Percentiles rank a stretch among this genome's conserved stretches.
These are phyloP conservation scores for Caenorhabditis wallacei DNA, from an alignment of 2,888 invertebrate genomes.

Conservation along the genomic window DNA sequence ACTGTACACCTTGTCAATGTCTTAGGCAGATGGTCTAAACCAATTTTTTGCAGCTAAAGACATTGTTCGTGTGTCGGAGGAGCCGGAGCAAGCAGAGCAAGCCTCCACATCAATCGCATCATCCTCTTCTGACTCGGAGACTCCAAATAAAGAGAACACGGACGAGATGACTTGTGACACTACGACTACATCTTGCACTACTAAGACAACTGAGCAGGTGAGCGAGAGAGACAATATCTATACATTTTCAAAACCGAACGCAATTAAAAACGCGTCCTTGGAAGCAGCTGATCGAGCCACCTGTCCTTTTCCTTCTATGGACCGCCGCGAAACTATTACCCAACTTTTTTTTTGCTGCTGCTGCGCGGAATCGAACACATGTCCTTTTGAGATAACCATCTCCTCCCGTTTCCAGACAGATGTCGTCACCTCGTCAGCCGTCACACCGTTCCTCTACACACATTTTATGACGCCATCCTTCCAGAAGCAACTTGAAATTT, in stretches of 20 bases:
- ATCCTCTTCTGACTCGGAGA: slow-evolving; percentile 31
- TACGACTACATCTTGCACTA: slow-evolving; percentile 2
- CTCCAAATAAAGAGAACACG: slow-evolving; percentile 28
- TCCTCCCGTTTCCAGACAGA: slow-evolving; percentile 33
- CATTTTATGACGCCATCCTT: slow-evolving; percentile 36
- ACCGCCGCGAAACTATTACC: slow-evolving; percentile 56
- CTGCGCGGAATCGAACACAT: slow-evolving; percentile 5
- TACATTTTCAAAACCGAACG: too few species aligned
- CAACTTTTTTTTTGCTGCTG: slow-evolving; percentile 43
- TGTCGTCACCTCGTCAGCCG: slow-evolving; percentile 38
- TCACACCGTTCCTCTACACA: slow-evolving; percentile 27
- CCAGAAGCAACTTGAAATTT: slow-evolving; percentile 52
- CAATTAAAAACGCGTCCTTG: too few species aligned
- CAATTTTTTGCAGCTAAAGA: slow-evolving; percentile 66
- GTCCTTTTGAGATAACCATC: slow-evolving; percentile 48
- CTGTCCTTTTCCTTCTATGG: too few species aligned
- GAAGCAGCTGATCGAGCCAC: too few species aligned
- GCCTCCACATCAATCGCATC: background rate
- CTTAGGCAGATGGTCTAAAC: slow-evolving; percentile 23
- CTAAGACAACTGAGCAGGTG: slow-evolving; percentile 42
- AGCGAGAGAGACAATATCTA: background rate
- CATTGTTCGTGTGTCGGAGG: slow-evolving; percentile 66
- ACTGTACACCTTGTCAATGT: slow-evolving; percentile 9
- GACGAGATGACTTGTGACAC: slow-evolving; percentile 54
- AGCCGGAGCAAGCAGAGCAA: background rate